A percentile compares a stretch with the other conserved stretches of the same genome.
Evolutionary conservation across 2,797 vertebrate genomes (phyloP).

Genomic region (Acanthis flammea): DNA sequence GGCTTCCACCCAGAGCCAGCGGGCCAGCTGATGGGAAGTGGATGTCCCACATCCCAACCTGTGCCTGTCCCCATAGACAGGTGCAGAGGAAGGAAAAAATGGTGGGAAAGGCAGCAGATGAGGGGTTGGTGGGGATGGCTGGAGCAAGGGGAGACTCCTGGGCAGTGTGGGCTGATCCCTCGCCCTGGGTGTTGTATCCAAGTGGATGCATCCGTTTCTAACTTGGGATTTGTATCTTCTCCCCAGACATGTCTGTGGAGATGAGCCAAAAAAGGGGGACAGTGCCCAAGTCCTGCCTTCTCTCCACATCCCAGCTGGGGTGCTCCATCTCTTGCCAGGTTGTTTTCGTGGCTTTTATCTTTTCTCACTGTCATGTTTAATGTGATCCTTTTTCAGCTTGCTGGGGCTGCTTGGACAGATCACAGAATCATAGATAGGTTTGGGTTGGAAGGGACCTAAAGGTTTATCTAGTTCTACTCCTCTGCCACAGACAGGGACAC

Average conservation of each 20-base stretch:
- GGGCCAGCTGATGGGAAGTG: neutral
- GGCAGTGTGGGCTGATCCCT: fast-evolving
- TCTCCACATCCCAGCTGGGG: fast-evolving
- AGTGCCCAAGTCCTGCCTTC: neutral
- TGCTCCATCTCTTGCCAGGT: neutral
- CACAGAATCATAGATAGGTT: neutral
- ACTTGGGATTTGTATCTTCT: neutral
- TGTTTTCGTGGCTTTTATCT: neutral
- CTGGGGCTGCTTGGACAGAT: neutral
- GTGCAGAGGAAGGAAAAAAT: neutral
- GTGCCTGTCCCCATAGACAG: neutral
- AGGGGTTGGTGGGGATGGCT: neutral
- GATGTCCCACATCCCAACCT: neutral
- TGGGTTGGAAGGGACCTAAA: neutral
- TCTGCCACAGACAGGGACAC: neutral
- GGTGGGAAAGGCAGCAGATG: neutral
- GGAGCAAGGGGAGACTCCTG: neutral
- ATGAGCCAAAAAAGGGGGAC: neutral
- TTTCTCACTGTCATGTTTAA: neutral
- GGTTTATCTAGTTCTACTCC: neutral
- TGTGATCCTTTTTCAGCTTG: neutral
- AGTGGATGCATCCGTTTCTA: neutral
- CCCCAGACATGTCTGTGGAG: neutral
- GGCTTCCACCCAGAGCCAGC: neutral
- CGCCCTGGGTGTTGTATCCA: neutral